phyloP scores from a whole-genome alignment of 2,888 invertebrate species.

The Steinernema carpocapsae region DNA sequence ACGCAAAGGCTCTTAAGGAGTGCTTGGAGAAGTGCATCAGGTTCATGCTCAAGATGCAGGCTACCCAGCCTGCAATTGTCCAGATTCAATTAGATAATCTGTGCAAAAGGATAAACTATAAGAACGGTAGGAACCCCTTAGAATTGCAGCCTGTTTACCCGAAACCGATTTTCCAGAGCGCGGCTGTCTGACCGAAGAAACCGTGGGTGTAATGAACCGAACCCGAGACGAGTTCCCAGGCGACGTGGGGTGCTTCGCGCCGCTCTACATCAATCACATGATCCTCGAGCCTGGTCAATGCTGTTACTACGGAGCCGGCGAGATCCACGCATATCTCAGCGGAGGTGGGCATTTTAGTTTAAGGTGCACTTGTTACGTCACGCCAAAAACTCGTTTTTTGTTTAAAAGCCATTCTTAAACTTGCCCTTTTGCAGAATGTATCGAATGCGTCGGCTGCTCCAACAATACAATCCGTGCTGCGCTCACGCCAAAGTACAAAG shows the following conservation, averaged over 20 bases:
- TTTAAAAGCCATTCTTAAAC: too few species aligned
- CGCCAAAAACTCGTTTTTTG: not conserved
- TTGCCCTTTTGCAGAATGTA: conserved; percentile 82
- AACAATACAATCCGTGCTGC: conserved; percentile 97
- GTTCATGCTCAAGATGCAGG: conserved; percentile 45
- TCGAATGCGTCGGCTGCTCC: conserved; percentile 98
- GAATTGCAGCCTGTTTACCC: too few species aligned
- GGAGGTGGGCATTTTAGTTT: conserved; percentile 78
- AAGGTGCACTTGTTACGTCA: not conserved
- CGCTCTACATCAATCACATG: conserved; percentile 88
- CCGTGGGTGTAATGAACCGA: conserved; percentile 59
- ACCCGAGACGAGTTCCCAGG: conserved; percentile 78
- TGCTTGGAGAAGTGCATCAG: conserved; percentile 44
- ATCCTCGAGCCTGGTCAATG: conserved; percentile 85
- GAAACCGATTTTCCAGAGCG: conserved; percentile 46
- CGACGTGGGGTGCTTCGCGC: conserved; percentile 89
- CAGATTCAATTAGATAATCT: conserved; percentile 37
- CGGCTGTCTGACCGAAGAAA: conserved; percentile 57
- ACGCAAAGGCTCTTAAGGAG: conserved; percentile 16
- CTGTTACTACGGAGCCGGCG: conserved; percentile 87
- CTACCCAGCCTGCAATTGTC: conserved; percentile 34
- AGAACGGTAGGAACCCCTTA: not conserved
- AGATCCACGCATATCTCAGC: conserved; percentile 91
- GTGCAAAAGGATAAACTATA: not conserved
- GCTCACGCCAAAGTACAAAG: conserved; percentile 90